Evolutionary conservation across 2,888 invertebrate species (phyloP).

Genomic region (Rhamnusium bicolor): DNA sequence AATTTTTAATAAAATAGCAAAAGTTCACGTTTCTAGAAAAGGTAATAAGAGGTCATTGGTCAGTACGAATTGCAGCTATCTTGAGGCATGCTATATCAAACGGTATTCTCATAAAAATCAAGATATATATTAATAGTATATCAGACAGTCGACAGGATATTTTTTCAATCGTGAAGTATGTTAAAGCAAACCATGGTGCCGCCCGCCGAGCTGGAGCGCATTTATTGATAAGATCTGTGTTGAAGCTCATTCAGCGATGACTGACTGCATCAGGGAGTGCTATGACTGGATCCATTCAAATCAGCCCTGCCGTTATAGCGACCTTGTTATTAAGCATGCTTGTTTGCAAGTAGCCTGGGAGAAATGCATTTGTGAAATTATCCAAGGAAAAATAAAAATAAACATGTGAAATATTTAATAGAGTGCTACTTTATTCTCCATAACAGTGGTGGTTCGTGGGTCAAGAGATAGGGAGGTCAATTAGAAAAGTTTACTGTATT

Average conservation of each 20-base stretch:
- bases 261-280: conserved; percentile 54
- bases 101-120: neutral
- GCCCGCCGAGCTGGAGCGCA: conserved; percentile 54
- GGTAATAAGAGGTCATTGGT: neutral
- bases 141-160: conserved; percentile 33
- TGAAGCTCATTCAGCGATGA: conserved; percentile 59
- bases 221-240: conserved; percentile 59
- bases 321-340: conserved; percentile 48
- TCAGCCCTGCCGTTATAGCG: conserved; percentile 46
- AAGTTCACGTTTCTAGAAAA: neutral
- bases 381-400: neutral
- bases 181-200: conserved; percentile 44
- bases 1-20: too few relatives aligned
- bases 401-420: neutral
- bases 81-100: neutral
- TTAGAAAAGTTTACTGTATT: too few relatives aligned
- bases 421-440: neutral
- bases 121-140: conserved; percentile 9
- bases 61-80: neutral
- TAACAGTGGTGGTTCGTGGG: too few relatives aligned
- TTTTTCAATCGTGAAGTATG: conserved; percentile 35
- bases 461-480: too few relatives aligned
- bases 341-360: conserved; percentile 25
- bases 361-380: conserved; percentile 21
- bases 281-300: conserved; percentile 57